Evolutionary conservation across 1,140 invertebrate species (phyloP).

Genomic region (Drosophila eugracilis): DNA sequence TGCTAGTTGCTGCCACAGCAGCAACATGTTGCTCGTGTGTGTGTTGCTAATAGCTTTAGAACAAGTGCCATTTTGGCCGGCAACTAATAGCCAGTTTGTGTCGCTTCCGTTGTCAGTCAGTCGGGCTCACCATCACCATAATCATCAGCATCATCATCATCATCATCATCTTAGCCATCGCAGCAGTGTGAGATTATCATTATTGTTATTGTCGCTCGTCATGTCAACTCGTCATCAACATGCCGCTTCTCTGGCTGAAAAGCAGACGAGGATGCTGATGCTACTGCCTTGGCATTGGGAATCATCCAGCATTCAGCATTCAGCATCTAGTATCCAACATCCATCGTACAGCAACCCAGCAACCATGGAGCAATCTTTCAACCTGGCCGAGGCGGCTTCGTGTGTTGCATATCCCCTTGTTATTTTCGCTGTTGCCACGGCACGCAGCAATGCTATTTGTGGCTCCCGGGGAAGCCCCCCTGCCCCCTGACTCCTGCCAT

Average conservation of each 20-base stretch:
- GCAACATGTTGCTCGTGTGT: conserved; percentile 65
- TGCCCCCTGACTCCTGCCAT: conserved; percentile 15
- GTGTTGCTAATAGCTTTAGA: conserved; percentile 82
- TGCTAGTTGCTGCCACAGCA: conserved; percentile 33
- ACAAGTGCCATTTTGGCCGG: conserved; percentile 82
- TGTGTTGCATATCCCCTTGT: conserved; percentile 69
- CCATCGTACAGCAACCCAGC: background rate
- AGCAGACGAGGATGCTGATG: conserved; percentile 24
- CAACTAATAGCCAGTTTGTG: conserved; percentile 82
- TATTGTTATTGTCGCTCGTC: conserved; percentile 83
- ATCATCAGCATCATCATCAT: conserved; percentile 47
- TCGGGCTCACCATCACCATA: conserved; percentile 22
- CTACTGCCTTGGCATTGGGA: conserved; percentile 1
- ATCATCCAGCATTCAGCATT: background rate
- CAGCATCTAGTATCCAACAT: conserved; percentile 8
- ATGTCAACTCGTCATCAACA: conserved; percentile 83
- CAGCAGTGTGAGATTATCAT: conserved; percentile 74
- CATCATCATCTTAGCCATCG: conserved; percentile 46
- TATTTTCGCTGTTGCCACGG: conserved; percentile 57
- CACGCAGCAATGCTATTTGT: conserved; percentile 79
- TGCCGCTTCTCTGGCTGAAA: conserved; percentile 37
- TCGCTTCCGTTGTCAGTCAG: conserved; percentile 78
- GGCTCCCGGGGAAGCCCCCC: conserved; percentile 46
- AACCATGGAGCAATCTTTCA: conserved; percentile 71
- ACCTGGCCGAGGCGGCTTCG: conserved; percentile 59